phyloP scores from a whole-genome alignment of 2,888 invertebrate species.

The Yponomeuta plumbellus region DNA sequence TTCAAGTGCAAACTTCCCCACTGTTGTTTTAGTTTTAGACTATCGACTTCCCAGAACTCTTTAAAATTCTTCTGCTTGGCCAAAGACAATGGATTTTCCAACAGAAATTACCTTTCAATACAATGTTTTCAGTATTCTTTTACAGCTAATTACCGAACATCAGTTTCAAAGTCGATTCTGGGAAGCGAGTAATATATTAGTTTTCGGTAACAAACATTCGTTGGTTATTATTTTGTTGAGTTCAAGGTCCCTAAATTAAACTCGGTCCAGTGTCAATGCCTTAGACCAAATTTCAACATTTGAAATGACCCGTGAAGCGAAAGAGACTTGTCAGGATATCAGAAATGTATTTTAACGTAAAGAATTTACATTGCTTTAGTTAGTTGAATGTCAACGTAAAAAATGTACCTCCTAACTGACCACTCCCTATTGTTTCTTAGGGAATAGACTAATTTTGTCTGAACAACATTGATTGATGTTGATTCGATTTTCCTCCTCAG shows the following conservation, averaged over 20 bases:
- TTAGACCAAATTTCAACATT: too few species aligned
- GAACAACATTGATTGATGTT: neutral
- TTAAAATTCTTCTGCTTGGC: neutral
- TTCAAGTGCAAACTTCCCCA: too few species aligned
- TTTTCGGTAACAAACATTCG: constrained; percentile 1
- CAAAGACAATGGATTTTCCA: neutral
- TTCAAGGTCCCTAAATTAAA: neutral
- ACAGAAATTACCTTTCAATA: neutral
- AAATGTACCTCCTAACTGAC: too few species aligned
- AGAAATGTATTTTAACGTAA: too few species aligned
- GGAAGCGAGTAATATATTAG: neutral
- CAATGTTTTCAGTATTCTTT: neutral
- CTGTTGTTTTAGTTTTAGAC: neutral
- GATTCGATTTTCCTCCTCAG: neutral
- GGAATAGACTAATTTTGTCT: neutral
- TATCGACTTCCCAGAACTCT: neutral
- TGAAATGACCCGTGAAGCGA: too few species aligned
- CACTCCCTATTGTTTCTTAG: too few species aligned
- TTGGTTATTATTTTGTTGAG: neutral
- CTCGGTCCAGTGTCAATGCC: neutral
- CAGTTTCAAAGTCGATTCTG: neutral
- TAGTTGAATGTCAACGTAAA: too few species aligned
- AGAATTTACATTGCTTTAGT: too few species aligned
- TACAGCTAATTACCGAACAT: neutral
- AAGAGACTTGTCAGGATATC: too few species aligned